A percentile compares a stretch with the other conserved stretches of the same genome.
Conservation (phyloP, 2,888 invertebrate species). For the Mesorhabditis sp. region DNA sequence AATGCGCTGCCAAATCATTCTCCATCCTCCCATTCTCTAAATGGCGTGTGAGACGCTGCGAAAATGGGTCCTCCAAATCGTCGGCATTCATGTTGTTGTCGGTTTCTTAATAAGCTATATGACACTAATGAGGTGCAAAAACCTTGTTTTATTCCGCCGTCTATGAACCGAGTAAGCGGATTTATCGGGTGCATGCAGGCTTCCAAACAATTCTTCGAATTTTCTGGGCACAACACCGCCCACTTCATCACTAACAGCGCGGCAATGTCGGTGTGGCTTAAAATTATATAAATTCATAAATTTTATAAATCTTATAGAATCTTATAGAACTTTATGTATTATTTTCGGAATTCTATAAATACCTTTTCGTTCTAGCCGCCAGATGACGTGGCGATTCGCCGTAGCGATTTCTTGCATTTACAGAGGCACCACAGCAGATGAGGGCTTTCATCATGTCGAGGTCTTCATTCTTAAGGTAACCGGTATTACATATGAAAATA, state of each 20-base stretch:
- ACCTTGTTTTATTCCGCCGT: background rate
- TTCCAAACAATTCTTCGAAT: background rate
- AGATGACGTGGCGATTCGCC: background rate
- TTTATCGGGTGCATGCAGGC: background rate
- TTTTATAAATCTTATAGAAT: background rate
- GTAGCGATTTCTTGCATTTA: background rate
- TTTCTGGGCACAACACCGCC: background rate
- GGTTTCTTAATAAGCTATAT: background rate
- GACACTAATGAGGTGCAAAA: no score
- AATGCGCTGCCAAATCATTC: background rate
- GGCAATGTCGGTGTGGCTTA: background rate
- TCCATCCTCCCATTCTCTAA: background rate
- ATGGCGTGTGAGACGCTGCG: background rate
- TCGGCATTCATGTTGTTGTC: background rate
- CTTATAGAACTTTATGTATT: no score
- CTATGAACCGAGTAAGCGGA: background rate
- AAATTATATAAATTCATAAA: background rate
- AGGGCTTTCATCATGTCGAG: background rate
- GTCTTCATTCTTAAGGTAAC: background rate
- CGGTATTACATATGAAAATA: background rate
- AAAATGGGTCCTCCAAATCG: background rate
- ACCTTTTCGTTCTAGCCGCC: constrained; percentile 1
- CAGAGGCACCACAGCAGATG: background rate
- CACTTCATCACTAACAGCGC: background rate
- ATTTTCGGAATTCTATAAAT: background rate